A percentile compares a stretch with the other conserved stretches of the same genome.
Evolutionary conservation across 2,113 vertebrate genomes (phyloP).

Genomic region (Neotragus pygmaeus): DNA sequence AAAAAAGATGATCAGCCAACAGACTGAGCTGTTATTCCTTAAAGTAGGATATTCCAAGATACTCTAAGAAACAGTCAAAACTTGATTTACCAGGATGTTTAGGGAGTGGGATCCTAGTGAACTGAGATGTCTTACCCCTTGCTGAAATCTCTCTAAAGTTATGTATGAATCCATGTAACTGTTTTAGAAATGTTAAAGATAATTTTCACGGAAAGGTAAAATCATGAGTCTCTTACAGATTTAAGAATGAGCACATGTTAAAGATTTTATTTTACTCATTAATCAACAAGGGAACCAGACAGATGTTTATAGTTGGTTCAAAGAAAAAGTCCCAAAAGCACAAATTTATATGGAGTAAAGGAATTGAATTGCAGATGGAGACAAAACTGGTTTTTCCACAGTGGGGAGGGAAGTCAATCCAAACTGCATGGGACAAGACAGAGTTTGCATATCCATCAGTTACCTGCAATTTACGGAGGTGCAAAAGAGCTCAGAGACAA

Average conservation of each 20-base stretch:
- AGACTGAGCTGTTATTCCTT: conserved; percentile 11
- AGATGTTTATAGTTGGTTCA: background rate
- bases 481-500: conserved; percentile 1
- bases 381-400: conserved; percentile 46
- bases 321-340: conserved; percentile 42
- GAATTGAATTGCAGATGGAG: conserved; percentile 35
- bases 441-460: conserved; percentile 30
- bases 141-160: conserved; percentile 32
- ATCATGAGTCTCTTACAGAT: background rate
- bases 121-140: background rate
- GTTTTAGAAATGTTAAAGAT: conserved; percentile 36
- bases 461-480: conserved; percentile 4
- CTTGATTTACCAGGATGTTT: conserved; percentile 6
- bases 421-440: background rate
- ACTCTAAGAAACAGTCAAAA: conserved; percentile 29
- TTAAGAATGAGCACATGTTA: conserved; percentile 26
- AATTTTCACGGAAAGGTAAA: conserved; percentile 47
- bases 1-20: background rate
- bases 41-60: background rate
- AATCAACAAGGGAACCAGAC: conserved; percentile 45
- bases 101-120: conserved; percentile 20
- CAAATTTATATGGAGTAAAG: conserved; percentile 42
- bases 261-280: conserved; percentile 56
- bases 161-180: background rate
- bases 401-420: background rate